These are phyloP conservation scores for Icerya purchasi DNA, from an alignment of 2,888 invertebrate genomes.

Conservation along the genomic window DNA sequence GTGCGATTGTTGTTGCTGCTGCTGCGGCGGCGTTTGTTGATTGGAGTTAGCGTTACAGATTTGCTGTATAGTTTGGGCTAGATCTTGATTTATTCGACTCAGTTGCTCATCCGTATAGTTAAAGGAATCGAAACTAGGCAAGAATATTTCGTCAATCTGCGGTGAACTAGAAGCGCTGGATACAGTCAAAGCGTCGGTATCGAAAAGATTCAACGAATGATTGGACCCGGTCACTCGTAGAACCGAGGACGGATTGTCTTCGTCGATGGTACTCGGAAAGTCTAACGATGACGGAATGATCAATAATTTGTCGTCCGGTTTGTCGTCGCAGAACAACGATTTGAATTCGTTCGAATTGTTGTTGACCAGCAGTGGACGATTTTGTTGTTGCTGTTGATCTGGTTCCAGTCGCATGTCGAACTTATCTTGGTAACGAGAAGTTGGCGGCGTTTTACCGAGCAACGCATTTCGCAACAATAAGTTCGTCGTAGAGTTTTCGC, in stretches of 20 bases:
- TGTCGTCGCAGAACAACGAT: not conserved
- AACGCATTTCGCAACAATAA: conserved; percentile 60
- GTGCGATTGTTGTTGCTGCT: too few species aligned
- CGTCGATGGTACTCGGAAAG: not conserved
- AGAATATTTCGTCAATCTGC: conserved; percentile 16
- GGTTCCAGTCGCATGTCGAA: not conserved
- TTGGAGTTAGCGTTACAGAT: conserved; percentile 14
- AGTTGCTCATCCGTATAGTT: conserved; percentile 14
- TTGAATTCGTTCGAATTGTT: conserved; percentile 1
- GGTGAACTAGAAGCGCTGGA: conserved; percentile 12
- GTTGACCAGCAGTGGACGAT: conserved; percentile 7
- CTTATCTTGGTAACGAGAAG: not conserved
- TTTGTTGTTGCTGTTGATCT: conserved; percentile 7
- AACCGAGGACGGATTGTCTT: not conserved
- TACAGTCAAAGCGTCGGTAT: conserved; percentile 12
- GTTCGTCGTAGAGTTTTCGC: conserved; percentile 15
- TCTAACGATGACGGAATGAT: not conserved
- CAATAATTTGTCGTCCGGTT: not conserved
- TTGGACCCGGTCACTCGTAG: conserved; percentile 9
- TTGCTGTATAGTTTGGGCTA: conserved; percentile 15
- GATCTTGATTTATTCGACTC: conserved; percentile 14
- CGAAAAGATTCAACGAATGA: conserved; percentile 6
- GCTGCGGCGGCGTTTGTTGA: not conserved
- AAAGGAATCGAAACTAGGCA: conserved; percentile 15
- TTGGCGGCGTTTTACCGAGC: conserved; percentile 39